Evolutionary conservation across 2,797 vertebrate species (phyloP).

Genomic region (Squalus acanthias): DNA sequence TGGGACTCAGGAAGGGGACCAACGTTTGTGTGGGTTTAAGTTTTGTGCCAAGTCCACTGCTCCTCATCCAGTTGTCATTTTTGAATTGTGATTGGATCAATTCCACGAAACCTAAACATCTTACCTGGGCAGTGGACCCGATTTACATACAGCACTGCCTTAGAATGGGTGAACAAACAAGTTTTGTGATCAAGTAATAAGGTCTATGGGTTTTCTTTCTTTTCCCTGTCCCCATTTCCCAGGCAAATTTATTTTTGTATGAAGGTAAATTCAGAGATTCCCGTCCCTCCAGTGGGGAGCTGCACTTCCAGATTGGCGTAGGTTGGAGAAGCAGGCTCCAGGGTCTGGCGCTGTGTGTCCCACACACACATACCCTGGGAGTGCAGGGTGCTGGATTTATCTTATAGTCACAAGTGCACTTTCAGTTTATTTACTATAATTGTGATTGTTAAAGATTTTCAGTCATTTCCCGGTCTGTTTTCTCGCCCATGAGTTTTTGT

Average conservation of each 20-base stretch:
- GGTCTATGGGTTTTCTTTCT: not conserved
- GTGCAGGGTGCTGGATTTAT: not conserved
- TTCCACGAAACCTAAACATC: not conserved
- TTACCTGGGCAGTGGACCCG: not conserved
- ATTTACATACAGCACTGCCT: not conserved
- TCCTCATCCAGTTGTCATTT: not conserved
- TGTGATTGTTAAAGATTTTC: constrained; percentile 9
- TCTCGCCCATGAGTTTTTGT: not conserved
- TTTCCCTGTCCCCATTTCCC: not conserved
- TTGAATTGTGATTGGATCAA: not conserved
- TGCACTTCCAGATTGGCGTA: not conserved
- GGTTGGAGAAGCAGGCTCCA: not conserved
- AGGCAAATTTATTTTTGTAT: not conserved
- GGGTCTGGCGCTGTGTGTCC: not conserved
- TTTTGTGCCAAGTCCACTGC: not conserved
- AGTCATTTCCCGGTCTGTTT: not conserved
- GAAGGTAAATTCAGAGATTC: not conserved
- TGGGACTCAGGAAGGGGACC: not conserved
- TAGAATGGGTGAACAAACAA: not conserved
- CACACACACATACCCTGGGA: not conserved
- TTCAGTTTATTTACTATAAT: not conserved
- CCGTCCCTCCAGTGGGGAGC: not conserved
- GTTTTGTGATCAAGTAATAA: not conserved
- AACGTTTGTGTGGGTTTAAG: not conserved
- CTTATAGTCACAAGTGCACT: constrained; percentile 4